Evolutionary conservation across 2,797 vertebrate species (phyloP), one percentile per base, ranked within the genome.

Genomic region (Petrocephalus schoutedeni): DNA sequence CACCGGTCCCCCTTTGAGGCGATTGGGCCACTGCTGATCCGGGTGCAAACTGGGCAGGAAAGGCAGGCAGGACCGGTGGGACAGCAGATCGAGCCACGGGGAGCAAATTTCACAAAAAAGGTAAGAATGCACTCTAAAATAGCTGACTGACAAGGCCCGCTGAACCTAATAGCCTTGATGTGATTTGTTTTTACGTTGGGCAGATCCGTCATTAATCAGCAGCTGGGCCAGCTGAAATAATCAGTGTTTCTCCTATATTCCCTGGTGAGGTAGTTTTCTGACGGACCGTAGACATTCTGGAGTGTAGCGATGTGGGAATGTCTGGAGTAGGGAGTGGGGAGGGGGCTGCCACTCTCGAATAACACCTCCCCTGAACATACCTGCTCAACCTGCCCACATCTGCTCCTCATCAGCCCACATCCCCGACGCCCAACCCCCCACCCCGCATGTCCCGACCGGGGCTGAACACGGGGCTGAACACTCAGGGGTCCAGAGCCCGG

Each of bases 351-450:
- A 54, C 58, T 83, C 12, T 84, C 77, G 41, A n/a, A 61, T 23
- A 84, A 64, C 56, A 9, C 41, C 53, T 49, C 74, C 36, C 71
- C 77, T 49, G 56, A 61, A 61, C 32, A 51, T n/a, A 49, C 77
- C 49, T 51, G 23, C 71, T 45, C 71, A 88, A 61, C 32, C 80
- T 80, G 54, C 57, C 57, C n/a, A 28, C 32, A 59, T 88, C 58
- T 88, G 87, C n/a, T 88, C 58, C 77, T 49, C 58, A 32, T 88
- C 36, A 16, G 64, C 56, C 84, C 49, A 54, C 51, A 41, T 74
- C 54, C 53, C 53, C 90, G 89, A 90, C 90, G 89, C 59, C n/a
- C 88, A 89, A 90, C 87, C 87, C 53, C 89, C 51, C 56, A 59
- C 32, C 41, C 71, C 9, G 41, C 41, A 41, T 41, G 41, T 4